phyloP scores from a whole-genome alignment of 92 coral and sea anemone species.

The Umimayanthus chanpuru region DNA sequence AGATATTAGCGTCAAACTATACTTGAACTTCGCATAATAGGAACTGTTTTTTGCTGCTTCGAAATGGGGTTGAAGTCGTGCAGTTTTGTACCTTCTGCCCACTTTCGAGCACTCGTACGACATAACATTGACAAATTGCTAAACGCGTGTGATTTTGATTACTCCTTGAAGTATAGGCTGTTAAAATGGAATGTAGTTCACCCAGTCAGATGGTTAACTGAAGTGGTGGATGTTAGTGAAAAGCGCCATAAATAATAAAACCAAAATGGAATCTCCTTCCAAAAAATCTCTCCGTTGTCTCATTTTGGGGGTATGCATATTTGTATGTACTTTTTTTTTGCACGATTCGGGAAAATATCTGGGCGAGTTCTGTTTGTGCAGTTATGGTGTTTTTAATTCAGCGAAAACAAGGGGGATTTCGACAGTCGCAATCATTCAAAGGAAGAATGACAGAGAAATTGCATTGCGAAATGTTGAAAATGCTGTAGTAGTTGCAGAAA shows the following conservation, averaged over 20 bases:
- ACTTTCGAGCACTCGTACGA: conserved; percentile 39
- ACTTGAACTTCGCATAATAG: not conserved
- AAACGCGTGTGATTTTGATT: conserved; percentile 29
- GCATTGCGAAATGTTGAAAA: no score
- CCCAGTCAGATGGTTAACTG: conserved; percentile 42
- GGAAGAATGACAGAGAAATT: no score
- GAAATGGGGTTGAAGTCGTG: conserved; percentile 40
- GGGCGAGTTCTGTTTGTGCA: no score
- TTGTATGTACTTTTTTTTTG: no score
- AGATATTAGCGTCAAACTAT: not conserved
- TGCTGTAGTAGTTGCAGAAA: no score
- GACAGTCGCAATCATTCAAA: no score
- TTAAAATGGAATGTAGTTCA: conserved; percentile 39
- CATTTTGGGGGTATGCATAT: not conserved
- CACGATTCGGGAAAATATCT: no score
- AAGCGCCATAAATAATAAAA: not conserved
- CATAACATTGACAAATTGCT: conserved; percentile 26
- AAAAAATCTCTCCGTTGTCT: not conserved
- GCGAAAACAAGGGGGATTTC: no score
- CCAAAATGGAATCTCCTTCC: not conserved
- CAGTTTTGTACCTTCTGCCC: conserved; percentile 32
- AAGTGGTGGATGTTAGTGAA: conserved; percentile 37
- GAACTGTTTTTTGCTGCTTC: not conserved
- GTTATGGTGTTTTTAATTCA: no score
- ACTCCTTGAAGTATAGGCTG: conserved; percentile 38